Base-by-base conservation (phyloP, 1,140 invertebrate genomes). In the Listronotus oregonensis region DNA sequence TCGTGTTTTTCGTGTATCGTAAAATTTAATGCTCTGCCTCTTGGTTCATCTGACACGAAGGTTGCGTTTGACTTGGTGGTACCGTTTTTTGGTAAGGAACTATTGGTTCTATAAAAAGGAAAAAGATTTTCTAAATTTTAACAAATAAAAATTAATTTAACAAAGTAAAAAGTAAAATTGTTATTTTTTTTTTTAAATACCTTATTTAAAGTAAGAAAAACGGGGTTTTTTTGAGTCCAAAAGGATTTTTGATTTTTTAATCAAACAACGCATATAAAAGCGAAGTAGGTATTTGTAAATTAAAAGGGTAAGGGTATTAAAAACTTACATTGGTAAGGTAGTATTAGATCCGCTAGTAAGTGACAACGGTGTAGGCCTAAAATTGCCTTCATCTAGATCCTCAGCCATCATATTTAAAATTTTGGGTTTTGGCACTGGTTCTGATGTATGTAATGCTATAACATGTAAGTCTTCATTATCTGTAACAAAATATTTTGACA, bases 21-120 rank as follows among this genome's bases (percentile, higher is more conserved):
- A 34, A 77, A 77, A 63, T 76, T 77, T 17, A 77, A 46, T 1
- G 76, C 70, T 66, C 75, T 64, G 0, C 71, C 76, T 73, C 69
- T 73, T 7, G 70, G 71, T 57, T 73, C 72, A n/a, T 75, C 46
- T 31, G 44, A 21, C 6, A 21, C 7, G 3, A 15, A 15, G 15
- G 21, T 69, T 14, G 34, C 34, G 14, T 52, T 57, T 56, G n/a
- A 32, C 40, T 32, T 62, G 8, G 40, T 57, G 40, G 15, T 57
- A 44, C 37, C 18, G 42, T 42, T 42, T 40, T 55, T 52, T 34
- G 11, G 11, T 37, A 44, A 31, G 42, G 39, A 54, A 39, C 14
- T 50, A 42, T 54, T 62, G 17, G 27, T 47, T 27, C 21, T 62
- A 55, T 58, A 8, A 54, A 17, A 11, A 46, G n/a, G n/a, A n/a